A percentile compares a stretch with the other conserved stretches of the same genome.
These are phyloP conservation scores for Ophion slaviceki DNA, from an alignment of 2,888 invertebrate species.

Conservation along the genomic window DNA sequence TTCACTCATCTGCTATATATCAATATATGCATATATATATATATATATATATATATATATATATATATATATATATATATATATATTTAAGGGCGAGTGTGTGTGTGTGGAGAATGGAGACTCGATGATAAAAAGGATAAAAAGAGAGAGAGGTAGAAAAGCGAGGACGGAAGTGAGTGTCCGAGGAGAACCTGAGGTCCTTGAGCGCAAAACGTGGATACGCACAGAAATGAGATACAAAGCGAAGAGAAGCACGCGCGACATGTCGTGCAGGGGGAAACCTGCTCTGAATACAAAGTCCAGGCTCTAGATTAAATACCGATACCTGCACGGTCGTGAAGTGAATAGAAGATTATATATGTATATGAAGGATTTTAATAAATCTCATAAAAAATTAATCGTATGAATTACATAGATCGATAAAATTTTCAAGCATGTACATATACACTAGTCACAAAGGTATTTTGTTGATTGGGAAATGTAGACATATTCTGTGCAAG, in stretches of 20 bases:
- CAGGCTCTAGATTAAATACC: constrained; percentile 67
- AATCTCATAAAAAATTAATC: constrained; percentile 41
- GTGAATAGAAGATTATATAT: constrained; percentile 38
- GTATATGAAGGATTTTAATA: constrained; percentile 27
- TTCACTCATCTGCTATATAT: too few species aligned
- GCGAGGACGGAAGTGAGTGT: constrained; percentile 23
- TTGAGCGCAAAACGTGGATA: constrained; percentile 58
- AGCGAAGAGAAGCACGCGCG: constrained; percentile 46
- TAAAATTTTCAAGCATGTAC: constrained; percentile 5
- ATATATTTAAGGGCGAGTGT: background rate
- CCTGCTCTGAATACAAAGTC: constrained; percentile 66
- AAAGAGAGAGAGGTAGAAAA: background rate
- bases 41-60: too few species aligned
- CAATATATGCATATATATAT: too few species aligned
- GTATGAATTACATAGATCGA: constrained; percentile 23
- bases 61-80: too few species aligned
- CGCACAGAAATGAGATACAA: constrained; percentile 53
- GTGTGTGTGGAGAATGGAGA: constrained; percentile 45
- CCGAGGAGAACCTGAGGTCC: constrained; percentile 64
- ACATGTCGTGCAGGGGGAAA: constrained; percentile 55
- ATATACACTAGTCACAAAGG: constrained; percentile 8
- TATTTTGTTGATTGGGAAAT: too few species aligned
- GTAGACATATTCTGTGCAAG: too few species aligned
- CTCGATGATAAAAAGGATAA: constrained; percentile 37
- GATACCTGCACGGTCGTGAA: constrained; percentile 44